Base-by-base conservation (phyloP, 37 sponge, comb jelly and placozoan species). In the Haliclona indistincta region DNA sequence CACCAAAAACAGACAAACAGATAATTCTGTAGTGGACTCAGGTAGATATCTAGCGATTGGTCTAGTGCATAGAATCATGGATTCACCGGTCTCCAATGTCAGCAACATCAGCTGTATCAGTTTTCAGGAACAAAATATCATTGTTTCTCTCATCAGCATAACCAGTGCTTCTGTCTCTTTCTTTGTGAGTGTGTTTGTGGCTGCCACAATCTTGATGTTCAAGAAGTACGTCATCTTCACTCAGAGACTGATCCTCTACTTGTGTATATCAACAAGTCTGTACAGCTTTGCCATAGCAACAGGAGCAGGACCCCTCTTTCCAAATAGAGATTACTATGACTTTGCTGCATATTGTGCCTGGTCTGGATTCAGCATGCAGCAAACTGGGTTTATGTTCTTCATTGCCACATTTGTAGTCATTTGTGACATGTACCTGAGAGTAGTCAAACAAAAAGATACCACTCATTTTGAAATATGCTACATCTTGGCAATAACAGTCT, bases 221-320 rank as follows among this genome's bases (percentile, higher is more conserved):
- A 88, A 84, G 79, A 93, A 93, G 54, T 85, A 84, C 73, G n/a
- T 37, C 41, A 64, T 88, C 65, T 85, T 85, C 79, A 35, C 39
- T 1, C 94, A 93, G 70, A 74, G 94, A 20, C 84, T 93, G 13
- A 79, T 93, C 38, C 80, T 88, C 30, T 88, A 93, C 64, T 80
- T 88, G 43, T 43, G 78, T 33, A 70, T 93, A 28, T 70, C 89
- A 0, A 71, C 89, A 0, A 42, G 70, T 11, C 39, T 80, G 0
- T 71, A 88, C 55, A 66, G 83, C 0, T 23, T 88, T 13, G 64
- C 83, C 3, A 36, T 44, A 30, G 30, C 74, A 8, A 38, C 82
- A 0, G 34, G 40, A 30, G 69, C 72, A 36, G 6, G 77, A 43
- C 76, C 67, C 28, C 72, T 37, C 23, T 73, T 79, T 20, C 81